Base-by-base conservation (phyloP, 2,888 invertebrate species). In the Augiades crinisus region DNA sequence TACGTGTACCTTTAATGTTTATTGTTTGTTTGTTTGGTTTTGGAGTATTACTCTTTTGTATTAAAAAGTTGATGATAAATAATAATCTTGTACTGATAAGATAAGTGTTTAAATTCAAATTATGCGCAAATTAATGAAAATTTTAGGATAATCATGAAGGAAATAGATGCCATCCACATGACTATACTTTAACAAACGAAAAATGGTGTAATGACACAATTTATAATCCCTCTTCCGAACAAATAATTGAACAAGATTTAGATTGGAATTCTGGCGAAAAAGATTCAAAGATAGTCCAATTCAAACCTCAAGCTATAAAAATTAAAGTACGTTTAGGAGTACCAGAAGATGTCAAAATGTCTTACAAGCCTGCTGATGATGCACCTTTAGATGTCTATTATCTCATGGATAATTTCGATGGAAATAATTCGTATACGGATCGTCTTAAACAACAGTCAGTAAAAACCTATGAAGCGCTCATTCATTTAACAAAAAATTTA, bases 301-400 rank as follows among this genome's bases (percentile, higher is more conserved):
- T 94, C 14, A 79, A 67, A 55, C 93, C 93, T 0, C 92, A 93
- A 71, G 58, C 68, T 30, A 70, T 92, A 0, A 72, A 72, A 53
- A 65, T 93, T 1, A 76, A 70, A 27, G 64, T 91, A n/a, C 74
- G 91, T 12, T 90, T 91, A 12, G 91, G 92, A 0, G 75, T 76
- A 17, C 65, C 69, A 33, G 64, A 67, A 1, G 40, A 62, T 1
- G 64, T 92, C 17, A 56, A 61, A 0, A 78, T 93, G 62, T 74
- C 72, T 8, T 93, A 92, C 58, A 82, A 89, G 34, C 93, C 93
- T 62, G 94, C 94, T 0, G 82, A 91, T 60, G 93, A 95, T 74
- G 95, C 94, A 68, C 95, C 96, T 0, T 91, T 96, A 0, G 96
- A 96, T 75, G 81, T 96, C 8, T 96, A 96, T 70, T 96, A 94